phyloP scores from a whole-genome alignment of 2,113 vertebrate genomes.

The Pomatostomus ruficeps region DNA sequence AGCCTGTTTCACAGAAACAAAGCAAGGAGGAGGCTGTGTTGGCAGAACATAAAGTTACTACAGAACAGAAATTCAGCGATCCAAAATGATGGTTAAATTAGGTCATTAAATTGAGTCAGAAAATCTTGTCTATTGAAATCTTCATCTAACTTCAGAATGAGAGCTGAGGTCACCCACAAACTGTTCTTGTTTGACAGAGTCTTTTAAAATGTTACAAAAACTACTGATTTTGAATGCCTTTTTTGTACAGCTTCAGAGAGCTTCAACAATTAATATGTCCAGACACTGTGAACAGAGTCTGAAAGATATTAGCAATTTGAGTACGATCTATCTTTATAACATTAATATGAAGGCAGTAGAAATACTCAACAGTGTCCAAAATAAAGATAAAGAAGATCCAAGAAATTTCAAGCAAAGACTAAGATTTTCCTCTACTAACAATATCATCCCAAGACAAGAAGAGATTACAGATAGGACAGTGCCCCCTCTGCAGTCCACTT shows the following conservation, averaged over 20 bases:
- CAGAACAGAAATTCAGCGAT: not conserved
- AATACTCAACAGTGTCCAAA: conserved; percentile 29
- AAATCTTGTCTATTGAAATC: not conserved
- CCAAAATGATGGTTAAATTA: not conserved
- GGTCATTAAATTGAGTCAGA: not conserved
- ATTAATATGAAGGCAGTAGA: not conserved
- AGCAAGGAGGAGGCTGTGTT: not conserved
- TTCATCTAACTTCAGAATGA: not conserved
- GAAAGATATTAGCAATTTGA: conserved; percentile 16
- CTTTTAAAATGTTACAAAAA: not conserved
- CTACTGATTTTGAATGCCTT: conserved; percentile 16
- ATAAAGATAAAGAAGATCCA: conserved; percentile 48
- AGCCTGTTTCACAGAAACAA: conserved; percentile 11
- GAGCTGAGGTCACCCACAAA: not conserved
- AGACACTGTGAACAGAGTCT: conserved; percentile 1
- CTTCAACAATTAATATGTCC: not conserved
- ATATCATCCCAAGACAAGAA: not conserved
- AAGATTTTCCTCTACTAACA: conserved; percentile 21
- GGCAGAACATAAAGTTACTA: conserved; percentile 32
- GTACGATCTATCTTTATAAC: conserved; percentile 38
- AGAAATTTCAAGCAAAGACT: conserved; percentile 21
- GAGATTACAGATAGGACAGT: not conserved
- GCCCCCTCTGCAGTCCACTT: not conserved
- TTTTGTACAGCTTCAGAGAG: conserved; percentile 19
- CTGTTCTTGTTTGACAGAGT: not conserved